Base-by-base conservation (phyloP, 2,797 vertebrate genomes). In the Ctenochaetus hawaiiensis region DNA sequence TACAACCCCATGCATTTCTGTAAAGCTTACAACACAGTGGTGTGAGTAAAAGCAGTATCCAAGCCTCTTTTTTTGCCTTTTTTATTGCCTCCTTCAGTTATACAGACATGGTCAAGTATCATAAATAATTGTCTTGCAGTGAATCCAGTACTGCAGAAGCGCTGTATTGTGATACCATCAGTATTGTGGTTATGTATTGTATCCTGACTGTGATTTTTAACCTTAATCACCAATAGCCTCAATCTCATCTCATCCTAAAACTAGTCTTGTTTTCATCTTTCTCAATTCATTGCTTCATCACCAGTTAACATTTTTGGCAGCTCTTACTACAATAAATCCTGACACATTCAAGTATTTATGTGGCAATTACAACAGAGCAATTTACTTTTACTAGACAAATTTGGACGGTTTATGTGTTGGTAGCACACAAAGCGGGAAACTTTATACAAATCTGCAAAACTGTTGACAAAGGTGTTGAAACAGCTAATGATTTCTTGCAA, bases 291-390 rank as follows among this genome's bases (percentile, higher is more conserved):
- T 44, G 30, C 63, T 74, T 47, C 26, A 41, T 72, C 9, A 6
- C 26, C 54, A 34, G 8, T 75, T 23, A 74, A 64, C 54, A 71
- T 48, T 26, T 71, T 49, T 74, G 59, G 80, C 72, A 60, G 34
- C 54, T 62, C 57, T 67, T 48, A 23, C 58, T 62, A 44, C 67
- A 22, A 68, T 57, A 70, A 79, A 79, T 47, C 17, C 67, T 34
- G 80, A 49, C 62, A 77, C 67, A 41, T 74, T 80, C 37, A 78
- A 86, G 13, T 74, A 63, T 82, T 90, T 87, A 90, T 83, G 67
- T 82, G 83, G 75, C 52, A 68, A 86, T 87, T 85, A 91, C 82
- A 70, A 39, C 80, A 82, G 70, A 77, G 67, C 20, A 34, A 47
- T 82, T 70, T 45, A 16, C 54, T 74, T 88, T 85, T 77, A 84